These are phyloP conservation scores for Netelia fuscicornis DNA, from an alignment of 2,888 invertebrate species.

Conservation along the genomic window DNA sequence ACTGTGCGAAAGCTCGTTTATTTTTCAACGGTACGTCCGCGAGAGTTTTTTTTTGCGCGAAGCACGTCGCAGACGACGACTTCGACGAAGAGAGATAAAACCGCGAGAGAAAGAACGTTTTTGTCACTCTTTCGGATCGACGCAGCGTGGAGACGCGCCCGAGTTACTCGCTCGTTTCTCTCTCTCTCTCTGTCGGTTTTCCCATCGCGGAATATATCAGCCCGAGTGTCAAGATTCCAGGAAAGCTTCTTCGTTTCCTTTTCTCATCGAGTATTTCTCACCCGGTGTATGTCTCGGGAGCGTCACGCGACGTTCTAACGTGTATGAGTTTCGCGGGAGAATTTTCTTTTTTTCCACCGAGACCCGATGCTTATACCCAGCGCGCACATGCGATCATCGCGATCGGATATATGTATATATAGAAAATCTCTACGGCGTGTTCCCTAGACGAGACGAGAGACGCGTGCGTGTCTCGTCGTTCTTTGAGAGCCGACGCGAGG, in stretches of 20 bases:
- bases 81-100: not conserved
- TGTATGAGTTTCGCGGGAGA: not conserved
- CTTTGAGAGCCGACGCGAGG: conserved; percentile 32
- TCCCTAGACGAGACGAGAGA: conserved; percentile 52
- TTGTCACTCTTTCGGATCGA: conserved; percentile 25
- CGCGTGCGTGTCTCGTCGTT: conserved; percentile 18
- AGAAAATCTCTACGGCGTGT: not conserved
- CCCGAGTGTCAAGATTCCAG: conserved; percentile 7
- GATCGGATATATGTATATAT: not conserved
- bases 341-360: conserved; percentile 3
- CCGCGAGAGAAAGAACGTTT: conserved; percentile 24
- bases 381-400: conserved; percentile 29
- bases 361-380: conserved; percentile 30
- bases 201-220: conserved; percentile 41
- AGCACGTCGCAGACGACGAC: conserved; percentile 1
- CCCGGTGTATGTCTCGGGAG: not conserved
- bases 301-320: not conserved
- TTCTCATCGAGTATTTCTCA: not conserved
- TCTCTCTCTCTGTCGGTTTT: conserved; percentile 27
- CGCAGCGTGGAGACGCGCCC: conserved; percentile 26
- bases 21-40: not conserved
- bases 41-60: not conserved
- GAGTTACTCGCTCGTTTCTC: not conserved
- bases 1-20: conserved; percentile 1
- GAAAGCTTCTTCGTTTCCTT: conserved; percentile 30